Conservation (phyloP, 2,888 invertebrate genomes). For the Conus canariensis region DNA sequence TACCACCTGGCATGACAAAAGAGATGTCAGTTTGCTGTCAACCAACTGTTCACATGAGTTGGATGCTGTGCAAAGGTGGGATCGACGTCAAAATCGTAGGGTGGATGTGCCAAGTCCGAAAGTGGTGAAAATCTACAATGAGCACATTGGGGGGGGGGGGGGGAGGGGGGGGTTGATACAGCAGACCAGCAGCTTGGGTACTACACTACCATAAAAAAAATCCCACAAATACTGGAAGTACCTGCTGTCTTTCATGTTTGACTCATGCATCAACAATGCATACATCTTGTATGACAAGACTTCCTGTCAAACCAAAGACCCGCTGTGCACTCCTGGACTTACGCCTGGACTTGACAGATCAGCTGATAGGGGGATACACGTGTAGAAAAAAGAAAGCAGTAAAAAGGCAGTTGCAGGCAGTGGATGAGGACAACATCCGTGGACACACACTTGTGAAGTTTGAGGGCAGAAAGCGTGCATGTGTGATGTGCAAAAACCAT, state of each 20-base stretch:
- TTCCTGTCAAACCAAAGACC: background rate
- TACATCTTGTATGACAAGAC: background rate
- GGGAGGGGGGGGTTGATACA: background rate
- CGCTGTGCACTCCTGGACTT: background rate
- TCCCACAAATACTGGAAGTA: constrained; percentile 9
- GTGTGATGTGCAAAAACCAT: too few relatives aligned
- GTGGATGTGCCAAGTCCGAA: too few relatives aligned
- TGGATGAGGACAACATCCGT: background rate
- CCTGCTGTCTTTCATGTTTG: background rate
- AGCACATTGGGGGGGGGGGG: background rate
- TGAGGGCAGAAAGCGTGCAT: too few relatives aligned
- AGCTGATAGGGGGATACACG: background rate
- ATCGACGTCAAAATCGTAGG: background rate
- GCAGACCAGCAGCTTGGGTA: background rate
- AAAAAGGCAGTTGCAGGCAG: background rate
- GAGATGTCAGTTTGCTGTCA: background rate
- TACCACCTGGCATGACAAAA: background rate
- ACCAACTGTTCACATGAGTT: background rate
- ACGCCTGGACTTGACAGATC: background rate
- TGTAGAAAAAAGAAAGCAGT: background rate
- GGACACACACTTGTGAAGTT: too few relatives aligned
- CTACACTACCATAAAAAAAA: background rate
- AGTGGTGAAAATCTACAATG: background rate
- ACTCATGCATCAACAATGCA: background rate
- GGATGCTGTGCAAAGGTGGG: background rate